Percentiles rank a stretch among this genome's conserved stretches.
Conservation (phyloP, 2,888 invertebrate genomes). For the Glyphotaelius pellucidus region DNA sequence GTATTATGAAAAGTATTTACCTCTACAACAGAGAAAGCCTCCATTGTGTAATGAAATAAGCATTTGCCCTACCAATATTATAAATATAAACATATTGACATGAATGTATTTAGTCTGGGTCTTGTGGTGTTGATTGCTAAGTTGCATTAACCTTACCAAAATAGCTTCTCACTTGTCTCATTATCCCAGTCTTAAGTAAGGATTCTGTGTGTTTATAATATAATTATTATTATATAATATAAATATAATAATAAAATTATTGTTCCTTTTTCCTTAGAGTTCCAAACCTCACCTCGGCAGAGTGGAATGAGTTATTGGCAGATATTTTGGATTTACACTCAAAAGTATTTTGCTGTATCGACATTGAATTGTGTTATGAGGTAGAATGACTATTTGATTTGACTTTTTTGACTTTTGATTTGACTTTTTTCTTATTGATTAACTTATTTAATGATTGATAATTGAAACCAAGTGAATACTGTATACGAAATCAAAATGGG, state of each 20-base stretch:
- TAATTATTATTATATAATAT: too few species aligned
- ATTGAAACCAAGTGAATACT: background rate
- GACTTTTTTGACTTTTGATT: too few species aligned
- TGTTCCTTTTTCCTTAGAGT: conserved; percentile 67
- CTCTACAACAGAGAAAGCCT: too few species aligned
- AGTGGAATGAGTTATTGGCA: conserved; percentile 82
- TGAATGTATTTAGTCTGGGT: too few species aligned
- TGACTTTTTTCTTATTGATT: background rate
- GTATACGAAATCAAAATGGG: background rate
- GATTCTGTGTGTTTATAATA: conserved; percentile 6
- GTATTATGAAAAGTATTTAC: too few species aligned
- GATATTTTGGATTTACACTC: conserved; percentile 82
- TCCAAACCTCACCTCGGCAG: conserved; percentile 72
- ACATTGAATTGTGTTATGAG: conserved; percentile 77
- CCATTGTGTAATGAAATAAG: background rate
- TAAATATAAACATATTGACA: too few species aligned
- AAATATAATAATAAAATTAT: conserved; percentile 4
- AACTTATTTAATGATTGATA: background rate
- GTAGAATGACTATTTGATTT: conserved; percentile 70
- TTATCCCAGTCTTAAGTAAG: background rate
- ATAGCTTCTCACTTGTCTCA: conserved; percentile 11
- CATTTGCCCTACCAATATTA: background rate
- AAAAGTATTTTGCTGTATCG: conserved; percentile 78
- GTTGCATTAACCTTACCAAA: background rate
- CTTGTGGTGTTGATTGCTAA: background rate